Evolutionary conservation across 2,797 vertebrate species (phyloP).

Genomic region (Knipowitschia caucasica): DNA sequence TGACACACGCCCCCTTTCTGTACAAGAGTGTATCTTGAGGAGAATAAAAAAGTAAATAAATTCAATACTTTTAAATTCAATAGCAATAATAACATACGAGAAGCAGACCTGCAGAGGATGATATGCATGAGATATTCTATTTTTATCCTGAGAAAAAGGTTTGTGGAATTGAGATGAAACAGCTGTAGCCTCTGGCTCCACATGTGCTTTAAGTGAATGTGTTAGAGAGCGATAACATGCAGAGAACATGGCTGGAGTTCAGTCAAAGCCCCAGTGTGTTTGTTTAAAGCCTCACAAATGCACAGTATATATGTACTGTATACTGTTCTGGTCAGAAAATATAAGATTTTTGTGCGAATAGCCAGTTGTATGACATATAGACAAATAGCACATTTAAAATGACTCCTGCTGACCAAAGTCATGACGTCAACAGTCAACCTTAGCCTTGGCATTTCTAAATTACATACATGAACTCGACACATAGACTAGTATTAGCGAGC

Average conservation of each 20-base stretch:
- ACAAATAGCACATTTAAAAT: no score
- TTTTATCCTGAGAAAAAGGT: constrained; percentile 31
- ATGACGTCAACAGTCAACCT: no score
- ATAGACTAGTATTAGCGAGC: constrained; percentile 35
- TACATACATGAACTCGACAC: constrained; percentile 4
- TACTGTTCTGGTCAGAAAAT: background rate
- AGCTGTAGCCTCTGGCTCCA: constrained; percentile 60
- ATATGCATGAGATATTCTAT: constrained; percentile 54
- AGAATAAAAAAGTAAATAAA: constrained; percentile 66
- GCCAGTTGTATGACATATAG: no score
- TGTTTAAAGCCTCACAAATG: constrained; percentile 13
- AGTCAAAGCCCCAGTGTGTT: constrained; percentile 43
- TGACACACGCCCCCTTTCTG: constrained; percentile 34
- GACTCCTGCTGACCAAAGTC: no score
- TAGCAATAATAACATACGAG: constrained; percentile 56
- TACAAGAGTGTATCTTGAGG: constrained; percentile 56
- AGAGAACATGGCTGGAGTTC: constrained; percentile 39
- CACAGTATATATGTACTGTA: constrained; percentile 8
- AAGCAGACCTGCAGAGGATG: constrained; percentile 51
- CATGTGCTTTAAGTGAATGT: constrained; percentile 51
- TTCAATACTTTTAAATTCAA: constrained; percentile 69
- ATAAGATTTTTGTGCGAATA: no score
- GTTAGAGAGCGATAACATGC: constrained; percentile 48
- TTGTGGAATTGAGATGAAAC: constrained; percentile 51
- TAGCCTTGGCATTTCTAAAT: constrained; percentile 3